Percentiles rank a stretch among this genome's conserved stretches.
Conservation (phyloP, 2,888 invertebrate species). For the Syrphus vitripennis region DNA sequence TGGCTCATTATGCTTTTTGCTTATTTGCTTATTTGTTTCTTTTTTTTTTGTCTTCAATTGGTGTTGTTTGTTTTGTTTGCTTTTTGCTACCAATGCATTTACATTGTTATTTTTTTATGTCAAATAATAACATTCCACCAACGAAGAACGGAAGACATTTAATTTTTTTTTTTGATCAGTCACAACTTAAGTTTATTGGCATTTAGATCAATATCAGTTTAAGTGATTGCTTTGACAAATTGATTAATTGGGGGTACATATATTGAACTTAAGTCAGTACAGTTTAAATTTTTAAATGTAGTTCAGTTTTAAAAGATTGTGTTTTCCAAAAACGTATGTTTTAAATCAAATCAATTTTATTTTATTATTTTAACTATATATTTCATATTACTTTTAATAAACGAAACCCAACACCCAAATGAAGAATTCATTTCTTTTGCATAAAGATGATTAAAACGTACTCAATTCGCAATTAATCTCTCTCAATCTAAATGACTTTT, state of each 20-base stretch:
- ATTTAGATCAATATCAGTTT: neutral
- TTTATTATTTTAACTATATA: too few relatives aligned
- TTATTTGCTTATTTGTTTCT: neutral
- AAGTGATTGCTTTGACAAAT: neutral
- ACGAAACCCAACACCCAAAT: neutral
- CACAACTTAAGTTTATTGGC: neutral
- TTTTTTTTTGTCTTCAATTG: neutral
- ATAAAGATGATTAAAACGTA: neutral
- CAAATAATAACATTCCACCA: neutral
- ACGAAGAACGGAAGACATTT: neutral
- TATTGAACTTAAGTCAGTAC: neutral
- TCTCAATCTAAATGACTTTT: neutral
- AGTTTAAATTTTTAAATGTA: neutral
- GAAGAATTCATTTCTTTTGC: neutral
- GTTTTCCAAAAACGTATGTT: too few relatives aligned
- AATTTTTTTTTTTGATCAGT: neutral
- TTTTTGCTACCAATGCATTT: neutral
- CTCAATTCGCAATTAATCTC: neutral
- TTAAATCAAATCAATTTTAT: too few relatives aligned
- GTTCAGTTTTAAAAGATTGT: neutral
- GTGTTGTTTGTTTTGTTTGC: neutral
- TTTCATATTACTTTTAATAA: too few relatives aligned
- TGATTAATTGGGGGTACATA: neutral
- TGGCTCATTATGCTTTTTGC: neutral
- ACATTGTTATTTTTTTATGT: neutral